A percentile compares a stretch with the other conserved stretches of the same genome.
These are phyloP conservation scores for Enoplolaimus lenunculus DNA, from an alignment of 2,888 invertebrate species.

Conservation along the genomic window DNA sequence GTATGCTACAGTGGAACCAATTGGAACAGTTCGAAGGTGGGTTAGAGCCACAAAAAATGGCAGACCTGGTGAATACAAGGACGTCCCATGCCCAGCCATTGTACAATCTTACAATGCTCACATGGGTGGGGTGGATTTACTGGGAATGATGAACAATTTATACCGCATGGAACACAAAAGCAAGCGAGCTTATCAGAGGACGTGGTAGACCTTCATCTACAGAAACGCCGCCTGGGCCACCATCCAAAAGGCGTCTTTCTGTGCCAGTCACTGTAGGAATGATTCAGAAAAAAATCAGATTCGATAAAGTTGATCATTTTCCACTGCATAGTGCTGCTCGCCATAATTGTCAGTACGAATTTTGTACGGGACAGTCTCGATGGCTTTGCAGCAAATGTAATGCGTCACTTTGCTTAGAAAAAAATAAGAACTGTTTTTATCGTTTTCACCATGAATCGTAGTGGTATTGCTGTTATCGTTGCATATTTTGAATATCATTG, in stretches of 20 bases:
- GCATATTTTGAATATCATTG: too few relatives aligned
- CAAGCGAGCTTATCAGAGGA: too few relatives aligned
- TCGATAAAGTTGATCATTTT: not conserved
- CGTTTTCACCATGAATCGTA: not conserved
- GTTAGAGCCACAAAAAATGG: not conserved
- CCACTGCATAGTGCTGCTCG: not conserved
- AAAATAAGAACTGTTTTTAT: not conserved
- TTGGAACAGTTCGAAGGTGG: conserved; percentile 23
- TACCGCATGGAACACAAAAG: not conserved
- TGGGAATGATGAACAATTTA: too few relatives aligned
- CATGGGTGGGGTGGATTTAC: conserved; percentile 37
- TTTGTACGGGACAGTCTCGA: not conserved
- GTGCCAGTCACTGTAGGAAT: not conserved
- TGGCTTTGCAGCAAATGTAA: not conserved
- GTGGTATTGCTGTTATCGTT: too few relatives aligned
- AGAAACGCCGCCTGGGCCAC: not conserved
- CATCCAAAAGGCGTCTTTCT: not conserved
- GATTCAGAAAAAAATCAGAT: not conserved
- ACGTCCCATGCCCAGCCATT: conserved; percentile 15
- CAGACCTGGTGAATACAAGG: too few relatives aligned
- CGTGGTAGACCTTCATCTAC: not conserved
- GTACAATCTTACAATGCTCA: conserved; percentile 27
- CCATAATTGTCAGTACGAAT: not conserved
- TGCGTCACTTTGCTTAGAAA: not conserved
- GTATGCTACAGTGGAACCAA: conserved; percentile 28